Percentiles rank a stretch among this genome's conserved stretches.
Conservation (phyloP, 2,113 vertebrate genomes). For the Leptobrachium ailaonicum region DNA sequence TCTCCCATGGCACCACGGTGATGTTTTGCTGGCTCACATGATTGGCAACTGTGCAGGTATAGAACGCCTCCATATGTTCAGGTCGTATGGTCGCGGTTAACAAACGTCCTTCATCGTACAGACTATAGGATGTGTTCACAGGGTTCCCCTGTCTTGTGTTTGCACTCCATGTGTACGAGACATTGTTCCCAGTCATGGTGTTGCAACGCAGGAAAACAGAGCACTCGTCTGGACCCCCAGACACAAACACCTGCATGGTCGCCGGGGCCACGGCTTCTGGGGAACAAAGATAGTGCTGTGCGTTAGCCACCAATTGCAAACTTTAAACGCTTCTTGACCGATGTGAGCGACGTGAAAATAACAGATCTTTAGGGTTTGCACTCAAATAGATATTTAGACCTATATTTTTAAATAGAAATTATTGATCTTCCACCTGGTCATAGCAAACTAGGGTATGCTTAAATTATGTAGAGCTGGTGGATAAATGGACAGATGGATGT, state of each 20-base stretch:
- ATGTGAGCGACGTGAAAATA: too few species aligned
- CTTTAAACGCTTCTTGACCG: too few species aligned
- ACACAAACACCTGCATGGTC: conserved; percentile 24
- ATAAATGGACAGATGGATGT: too few species aligned
- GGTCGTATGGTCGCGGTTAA: neutral
- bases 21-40: conserved; percentile 13
- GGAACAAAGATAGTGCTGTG: neutral
- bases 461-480: too few species aligned
- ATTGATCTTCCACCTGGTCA: too few species aligned
- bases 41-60: conserved; percentile 24
- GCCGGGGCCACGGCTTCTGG: conserved; percentile 21
- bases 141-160: neutral
- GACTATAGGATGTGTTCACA: neutral
- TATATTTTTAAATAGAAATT: too few species aligned
- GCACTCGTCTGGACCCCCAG: neutral
- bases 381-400: too few species aligned
- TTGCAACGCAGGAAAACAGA: conserved; percentile 15
- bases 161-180: conserved; percentile 24
- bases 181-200: conserved; percentile 1
- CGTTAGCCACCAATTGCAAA: too few species aligned
- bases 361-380: too few species aligned
- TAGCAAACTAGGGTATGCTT: too few species aligned
- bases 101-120: conserved; percentile 6
- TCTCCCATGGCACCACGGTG: conserved; percentile 12
- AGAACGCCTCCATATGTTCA: neutral